Base-by-base conservation (phyloP, 2,797 vertebrate species). In the Pangasius macronema region DNA sequence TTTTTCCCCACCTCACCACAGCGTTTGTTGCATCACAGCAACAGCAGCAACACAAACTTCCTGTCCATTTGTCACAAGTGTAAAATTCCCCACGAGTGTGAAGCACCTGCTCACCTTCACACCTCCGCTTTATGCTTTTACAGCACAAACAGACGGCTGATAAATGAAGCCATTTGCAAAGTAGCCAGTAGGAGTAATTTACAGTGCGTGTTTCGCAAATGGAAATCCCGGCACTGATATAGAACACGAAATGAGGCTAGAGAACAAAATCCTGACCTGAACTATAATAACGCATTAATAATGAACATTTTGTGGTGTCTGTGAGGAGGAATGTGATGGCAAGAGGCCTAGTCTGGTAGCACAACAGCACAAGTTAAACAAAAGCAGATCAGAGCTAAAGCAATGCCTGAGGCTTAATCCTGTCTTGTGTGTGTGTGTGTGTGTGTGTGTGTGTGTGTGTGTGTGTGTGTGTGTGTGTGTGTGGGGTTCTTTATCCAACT, bases 351-450 rank as follows among this genome's bases (percentile, higher is more conserved):
- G 85, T 81, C 65, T 30, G 85, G 51, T 80, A 77, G 11, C 51
- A 86, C 27, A 73, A 72, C 53, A 67, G 10, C 30, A 76, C 53
- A 53, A 20, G 80, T n/a, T 16, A 49, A 83, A 87, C 61, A 87
- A 87, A 84, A 87, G 82, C 86, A 80, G 80, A 39, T 87, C 59
- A 79, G 87, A 33, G 63, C 49, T 42, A 57, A 84, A 87, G 46
- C 63, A 39, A 70, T 7, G 75, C 63, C 87, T 8, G 51, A 49
- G 82, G 82, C 49, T 57, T 87, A 79, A 87, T 84, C 51, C 49
- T 57, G 63, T 1, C 42, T 13, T 42, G 57, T n/a, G 57, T 16
- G 36, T n/a, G 79, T 22, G 27, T 33, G n/a, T 24, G 55, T 24
- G 33, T 27, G 79, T 33, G 16, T 36, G 20, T 33, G 75, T 53